phyloP scores from a whole-genome alignment of 2,888 invertebrate genomes.

The Idaea dimidiata region DNA sequence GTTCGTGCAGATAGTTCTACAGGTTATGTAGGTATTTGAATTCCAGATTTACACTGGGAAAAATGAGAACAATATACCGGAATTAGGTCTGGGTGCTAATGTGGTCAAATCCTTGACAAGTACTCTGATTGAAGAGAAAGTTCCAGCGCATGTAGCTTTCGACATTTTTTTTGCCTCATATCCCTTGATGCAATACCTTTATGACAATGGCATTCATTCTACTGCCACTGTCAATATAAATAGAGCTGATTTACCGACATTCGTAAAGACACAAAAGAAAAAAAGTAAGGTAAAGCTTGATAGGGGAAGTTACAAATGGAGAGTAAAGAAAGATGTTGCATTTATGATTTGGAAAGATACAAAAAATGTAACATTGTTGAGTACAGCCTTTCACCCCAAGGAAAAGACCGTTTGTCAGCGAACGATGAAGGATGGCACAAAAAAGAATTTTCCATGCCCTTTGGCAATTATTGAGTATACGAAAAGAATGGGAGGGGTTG shows the following conservation, averaged over 20 bases:
- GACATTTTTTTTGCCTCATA: constrained; percentile 19
- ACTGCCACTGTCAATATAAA: constrained; percentile 20
- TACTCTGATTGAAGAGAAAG: constrained; percentile 10
- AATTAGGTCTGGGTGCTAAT: constrained; percentile 15
- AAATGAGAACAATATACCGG: constrained; percentile 22
- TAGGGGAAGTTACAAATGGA: too few relatives aligned
- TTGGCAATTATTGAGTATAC: too few relatives aligned
- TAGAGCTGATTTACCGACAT: constrained; percentile 22
- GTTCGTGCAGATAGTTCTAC: constrained; percentile 24
- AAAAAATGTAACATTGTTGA: too few relatives aligned
- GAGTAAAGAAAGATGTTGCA: too few relatives aligned
- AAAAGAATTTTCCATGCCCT: too few relatives aligned
- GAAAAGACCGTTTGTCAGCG: too few relatives aligned
- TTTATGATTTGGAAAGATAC: too few relatives aligned
- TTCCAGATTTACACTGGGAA: constrained; percentile 28
- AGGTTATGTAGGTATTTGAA: constrained; percentile 24
- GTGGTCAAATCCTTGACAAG: constrained; percentile 18
- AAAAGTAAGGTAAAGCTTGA: too few relatives aligned
- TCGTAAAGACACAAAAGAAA: constrained; percentile 19
- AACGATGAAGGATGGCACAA: too few relatives aligned
- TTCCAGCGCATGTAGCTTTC: constrained; percentile 14
- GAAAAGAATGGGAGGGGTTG: too few relatives aligned
- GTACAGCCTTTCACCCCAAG: too few relatives aligned
- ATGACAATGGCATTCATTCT: constrained; percentile 10
- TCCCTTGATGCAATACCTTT: constrained; percentile 11